Base-by-base conservation (phyloP, 23 tunicate genomes). In the Ascidia mentula region DNA sequence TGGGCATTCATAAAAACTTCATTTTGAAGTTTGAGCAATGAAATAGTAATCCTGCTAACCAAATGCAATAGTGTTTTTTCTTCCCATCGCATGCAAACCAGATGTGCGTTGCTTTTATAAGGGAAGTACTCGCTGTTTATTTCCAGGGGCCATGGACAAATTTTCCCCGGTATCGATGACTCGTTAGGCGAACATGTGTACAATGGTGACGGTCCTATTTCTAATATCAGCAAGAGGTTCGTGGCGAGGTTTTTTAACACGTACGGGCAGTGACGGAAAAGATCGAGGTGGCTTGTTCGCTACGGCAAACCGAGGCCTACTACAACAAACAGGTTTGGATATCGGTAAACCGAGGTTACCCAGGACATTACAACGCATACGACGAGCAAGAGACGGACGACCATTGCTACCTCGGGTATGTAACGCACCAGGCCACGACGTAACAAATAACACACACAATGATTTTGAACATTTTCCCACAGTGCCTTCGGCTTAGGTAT, bases 381-480 rank as follows among this genome's bases (percentile, higher is more conserved):
- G 53, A 42, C 24, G 28, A 26, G 24, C 65, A 53, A 5, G 28
- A 53, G 65, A 53, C 65, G 24, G 24, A 53, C 65, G 65, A 9
- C 24, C 65, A 20, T 53, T 28, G 13, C 65, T 42, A 12, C 15
- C 15, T 42, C 53, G 53, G 53, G 4, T 20, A 53, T 6, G 22
- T 5, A 53, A 53, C 65, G 65, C 65, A 53, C 65, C 65, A 53
- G 65, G 65, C 65, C 65, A 53, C 7, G 65, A 53, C 65, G 24
- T 53, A 53, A 26, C 28, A 53, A 53, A n/a, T n/a, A n/a, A 26
- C 13, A 53, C 65, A 5, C 7, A 53, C 7, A 53, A 53, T 53
- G 65, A 53, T 53, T 53, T 53, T 53, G 65, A 53, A 53, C 28
- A 28, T 5, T 5, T 53, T 28, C 65, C 22, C 65, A 53, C 65